phyloP scores from a whole-genome alignment of 2,888 invertebrate genomes.

The Ectobius pallidus region DNA sequence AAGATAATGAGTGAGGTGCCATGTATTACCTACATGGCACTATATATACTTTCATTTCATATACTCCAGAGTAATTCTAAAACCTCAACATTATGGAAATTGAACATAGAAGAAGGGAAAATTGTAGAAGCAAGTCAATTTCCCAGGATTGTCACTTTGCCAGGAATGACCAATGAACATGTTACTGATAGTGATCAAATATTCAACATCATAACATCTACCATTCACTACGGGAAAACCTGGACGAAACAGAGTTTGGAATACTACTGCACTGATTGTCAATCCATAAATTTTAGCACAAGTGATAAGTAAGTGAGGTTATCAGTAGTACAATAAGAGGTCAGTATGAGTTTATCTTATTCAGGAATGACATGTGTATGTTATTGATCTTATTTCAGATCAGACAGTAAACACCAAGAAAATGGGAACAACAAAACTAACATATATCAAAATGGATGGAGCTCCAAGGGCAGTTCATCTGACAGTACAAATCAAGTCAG shows the following conservation, averaged over 20 bases:
- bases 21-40: slow-evolving; percentile 66
- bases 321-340: neutral
- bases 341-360: neutral
- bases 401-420: neutral
- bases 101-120: slow-evolving; percentile 77
- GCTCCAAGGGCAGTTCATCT: slow-evolving; percentile 17
- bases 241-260: slow-evolving; percentile 72
- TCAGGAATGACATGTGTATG: neutral
- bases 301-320: slow-evolving; percentile 30
- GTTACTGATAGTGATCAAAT: slow-evolving; percentile 68
- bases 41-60: slow-evolving; percentile 75
- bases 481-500: slow-evolving; percentile 29
- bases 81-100: slow-evolving; percentile 82
- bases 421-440: slow-evolving; percentile 31
- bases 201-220: slow-evolving; percentile 77
- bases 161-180: slow-evolving; percentile 49
- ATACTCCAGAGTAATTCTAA: slow-evolving; percentile 78
- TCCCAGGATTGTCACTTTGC: slow-evolving; percentile 57
- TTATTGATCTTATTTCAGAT: neutral
- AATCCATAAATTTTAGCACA: slow-evolving; percentile 44
- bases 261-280: slow-evolving; percentile 68
- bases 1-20: slow-evolving; percentile 60
- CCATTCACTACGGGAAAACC: slow-evolving; percentile 67
- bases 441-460: slow-evolving; percentile 30
- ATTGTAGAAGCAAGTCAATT: slow-evolving; percentile 69